phyloP scores from a whole-genome alignment of 1,140 invertebrate genomes.

The Helicoverpa zea region DNA sequence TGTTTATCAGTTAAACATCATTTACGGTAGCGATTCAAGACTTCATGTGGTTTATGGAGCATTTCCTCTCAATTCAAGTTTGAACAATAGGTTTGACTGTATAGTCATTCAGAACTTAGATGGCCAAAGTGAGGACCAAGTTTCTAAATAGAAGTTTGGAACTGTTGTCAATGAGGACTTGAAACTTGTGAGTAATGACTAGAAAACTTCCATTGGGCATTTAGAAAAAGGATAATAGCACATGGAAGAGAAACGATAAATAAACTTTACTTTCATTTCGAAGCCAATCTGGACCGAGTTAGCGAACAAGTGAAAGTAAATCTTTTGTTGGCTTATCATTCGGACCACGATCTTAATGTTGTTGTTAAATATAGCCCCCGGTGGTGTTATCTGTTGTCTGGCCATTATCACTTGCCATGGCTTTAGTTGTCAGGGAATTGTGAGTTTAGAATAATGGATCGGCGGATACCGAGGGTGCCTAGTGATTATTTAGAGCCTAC shows the following conservation, averaged over 20 bases:
- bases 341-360: constrained; percentile 12
- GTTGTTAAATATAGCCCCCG: constrained; percentile 34
- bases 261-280: constrained; percentile 18
- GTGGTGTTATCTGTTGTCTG: constrained; percentile 24
- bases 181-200: background rate
- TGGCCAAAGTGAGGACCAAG: background rate
- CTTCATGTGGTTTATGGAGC: background rate
- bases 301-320: constrained; percentile 43
- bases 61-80: constrained; percentile 10
- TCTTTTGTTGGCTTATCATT: constrained; percentile 47
- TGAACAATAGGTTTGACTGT: constrained; percentile 27
- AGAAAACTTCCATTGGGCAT: background rate
- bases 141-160: background rate
- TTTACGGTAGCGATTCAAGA: constrained; percentile 12
- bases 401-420: constrained; percentile 37
- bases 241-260: constrained; percentile 29
- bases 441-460: too few relatives aligned
- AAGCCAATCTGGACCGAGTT: constrained; percentile 5
- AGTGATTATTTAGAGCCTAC: too few relatives aligned
- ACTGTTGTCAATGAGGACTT: background rate
- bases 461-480: too few relatives aligned
- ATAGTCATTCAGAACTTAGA: background rate
- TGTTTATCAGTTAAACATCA: constrained; percentile 8
- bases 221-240: constrained; percentile 22
- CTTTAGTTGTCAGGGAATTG: constrained; percentile 15